Evolutionary conservation across 2,113 vertebrate species (phyloP).

Genomic region (Malurus alboscapulatus): DNA sequence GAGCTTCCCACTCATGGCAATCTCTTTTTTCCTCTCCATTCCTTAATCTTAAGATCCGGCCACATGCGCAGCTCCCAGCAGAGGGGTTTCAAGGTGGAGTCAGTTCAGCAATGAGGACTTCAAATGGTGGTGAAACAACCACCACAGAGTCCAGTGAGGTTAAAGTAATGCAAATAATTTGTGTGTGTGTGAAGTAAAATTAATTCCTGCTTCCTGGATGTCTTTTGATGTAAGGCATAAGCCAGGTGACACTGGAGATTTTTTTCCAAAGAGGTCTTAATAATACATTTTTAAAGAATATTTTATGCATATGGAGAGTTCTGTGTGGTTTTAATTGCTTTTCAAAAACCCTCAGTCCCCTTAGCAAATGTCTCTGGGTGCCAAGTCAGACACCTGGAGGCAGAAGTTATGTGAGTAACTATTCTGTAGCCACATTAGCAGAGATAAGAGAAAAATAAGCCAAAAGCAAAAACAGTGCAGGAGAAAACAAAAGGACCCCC

Average conservation of each 20-base stretch:
- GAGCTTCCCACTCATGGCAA: not conserved
- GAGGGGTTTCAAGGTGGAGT: not conserved
- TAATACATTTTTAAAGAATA: not conserved
- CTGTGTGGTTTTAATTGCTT: not conserved
- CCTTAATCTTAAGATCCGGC: not conserved
- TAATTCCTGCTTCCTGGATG: not conserved
- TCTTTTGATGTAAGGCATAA: not conserved
- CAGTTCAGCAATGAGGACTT: not conserved
- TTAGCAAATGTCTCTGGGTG: not conserved
- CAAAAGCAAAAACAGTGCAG: rapidly evolving
- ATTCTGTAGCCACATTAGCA: not conserved
- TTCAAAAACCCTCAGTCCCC: not conserved
- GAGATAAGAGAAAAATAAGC: not conserved
- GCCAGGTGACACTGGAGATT: not conserved
- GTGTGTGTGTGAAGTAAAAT: not conserved
- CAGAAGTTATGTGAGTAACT: not conserved
- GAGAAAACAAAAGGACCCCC: not conserved
- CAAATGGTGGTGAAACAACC: not conserved
- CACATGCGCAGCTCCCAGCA: not conserved
- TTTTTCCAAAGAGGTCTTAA: not conserved
- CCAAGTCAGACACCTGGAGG: not conserved
- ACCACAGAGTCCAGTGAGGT: not conserved
- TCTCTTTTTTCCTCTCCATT: not conserved
- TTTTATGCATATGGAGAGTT: rapidly evolving
- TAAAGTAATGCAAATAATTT: not conserved